Evolutionary conservation across 1,140 invertebrate species (phyloP).

Genomic region (Phymorhynchus buccinoides): DNA sequence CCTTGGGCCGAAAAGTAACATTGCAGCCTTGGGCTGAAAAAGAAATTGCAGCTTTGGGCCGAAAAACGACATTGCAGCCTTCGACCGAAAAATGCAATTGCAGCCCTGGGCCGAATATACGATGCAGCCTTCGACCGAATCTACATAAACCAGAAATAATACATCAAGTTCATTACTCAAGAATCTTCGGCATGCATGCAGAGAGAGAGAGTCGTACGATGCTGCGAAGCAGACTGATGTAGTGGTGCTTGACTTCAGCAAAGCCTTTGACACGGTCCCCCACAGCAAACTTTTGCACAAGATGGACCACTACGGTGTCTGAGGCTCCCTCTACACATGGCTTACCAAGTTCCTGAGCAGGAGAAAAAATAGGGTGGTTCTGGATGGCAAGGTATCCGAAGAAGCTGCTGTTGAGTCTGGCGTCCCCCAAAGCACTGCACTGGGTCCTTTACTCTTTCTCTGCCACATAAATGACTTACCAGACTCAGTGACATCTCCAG

Average conservation of each 20-base stretch:
- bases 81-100: no score
- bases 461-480: slow-evolving; percentile 35
- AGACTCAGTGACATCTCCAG: slow-evolving; percentile 40
- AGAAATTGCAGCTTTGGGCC: no score
- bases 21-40: no score
- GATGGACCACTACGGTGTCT: slow-evolving; percentile 41
- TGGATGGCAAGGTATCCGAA: slow-evolving; percentile 7
- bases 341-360: slow-evolving; percentile 42
- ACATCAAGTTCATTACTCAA: no score
- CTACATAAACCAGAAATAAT: no score
- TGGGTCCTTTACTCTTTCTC: slow-evolving; percentile 24
- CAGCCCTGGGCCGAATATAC: no score
- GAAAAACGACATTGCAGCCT: no score
- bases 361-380: slow-evolving; percentile 36
- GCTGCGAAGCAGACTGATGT: background rate
- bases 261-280: slow-evolving; percentile 44
- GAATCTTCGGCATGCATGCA: no score
- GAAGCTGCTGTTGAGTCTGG: background rate
- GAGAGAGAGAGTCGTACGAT: background rate
- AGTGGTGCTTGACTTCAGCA: slow-evolving; percentile 2
- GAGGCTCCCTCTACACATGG: slow-evolving; percentile 37
- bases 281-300: slow-evolving; percentile 28
- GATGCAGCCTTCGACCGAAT: no score
- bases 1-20: no score
- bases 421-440: slow-evolving; percentile 14